Evolutionary conservation across 1,140 invertebrate genomes (phyloP), one percentile per base, ranked within the genome.

Genomic region (Eubasilissa regina): DNA sequence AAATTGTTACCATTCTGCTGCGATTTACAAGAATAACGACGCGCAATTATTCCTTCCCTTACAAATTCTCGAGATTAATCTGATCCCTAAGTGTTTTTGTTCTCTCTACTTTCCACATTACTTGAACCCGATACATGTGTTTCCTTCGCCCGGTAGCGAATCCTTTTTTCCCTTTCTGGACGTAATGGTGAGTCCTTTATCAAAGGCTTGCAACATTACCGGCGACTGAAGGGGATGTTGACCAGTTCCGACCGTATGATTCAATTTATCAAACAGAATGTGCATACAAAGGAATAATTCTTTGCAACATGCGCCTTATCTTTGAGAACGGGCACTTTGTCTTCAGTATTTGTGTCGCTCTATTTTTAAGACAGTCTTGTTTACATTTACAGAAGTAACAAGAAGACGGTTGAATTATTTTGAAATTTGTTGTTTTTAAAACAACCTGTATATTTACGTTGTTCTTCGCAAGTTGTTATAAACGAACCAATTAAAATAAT

Each of bases 191-290:
- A 9, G 45, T 70, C 66, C 19, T 70, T 47, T 70, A 21, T 70
- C 66, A 70, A 70, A 70, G 66, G 43, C 45, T 48, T 15, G 66
- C 66, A 70, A n/a, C 45, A 70, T 70, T 70, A 70, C 43, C 17
- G 43, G n/a, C n/a, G 15, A 15, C 66, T 21, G 43, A 11, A 44
- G 11, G 21, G 66, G 66, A 70, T 17, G 7, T 70, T 70, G 45
- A 48, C 66, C 43, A 70, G 13, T 70, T 47, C 44, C 43, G 66
- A 15, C 17, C 66, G 10, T 25, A 70, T 70, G 66, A 70, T 70
- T 17, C 45, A 70, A 70, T 70, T 70, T 70, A 70, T 70, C 66
- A 70, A 70, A 17, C 43, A 48, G 45, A 70, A 70, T 70, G n/a
- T 70, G 66, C 66, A 70, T 70, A 70, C 66, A 70, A 70, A 48